Conservation (phyloP, 2,888 invertebrate species). For the Scaptomyza tumidula region DNA sequence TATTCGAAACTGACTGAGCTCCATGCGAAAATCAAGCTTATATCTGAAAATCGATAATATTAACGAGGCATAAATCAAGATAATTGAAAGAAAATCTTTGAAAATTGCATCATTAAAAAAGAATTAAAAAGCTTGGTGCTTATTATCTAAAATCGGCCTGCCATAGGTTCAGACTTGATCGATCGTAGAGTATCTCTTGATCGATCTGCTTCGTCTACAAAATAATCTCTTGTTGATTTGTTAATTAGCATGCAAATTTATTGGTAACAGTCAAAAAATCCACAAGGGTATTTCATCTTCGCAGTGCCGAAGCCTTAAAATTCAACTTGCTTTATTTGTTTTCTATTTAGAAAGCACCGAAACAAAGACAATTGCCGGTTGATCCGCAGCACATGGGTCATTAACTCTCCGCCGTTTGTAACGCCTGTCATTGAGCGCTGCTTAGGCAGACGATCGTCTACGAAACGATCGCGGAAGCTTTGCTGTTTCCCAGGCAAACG, state of each 20-base stretch:
- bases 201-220: background rate
- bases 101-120: too few species aligned
- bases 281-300: background rate
- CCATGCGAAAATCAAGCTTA: too few species aligned
- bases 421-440: conserved; percentile 78
- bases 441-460: conserved; percentile 70
- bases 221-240: background rate
- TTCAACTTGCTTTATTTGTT: conserved; percentile 60
- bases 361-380: conserved; percentile 71
- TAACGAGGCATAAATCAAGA: too few species aligned
- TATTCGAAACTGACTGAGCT: too few species aligned
- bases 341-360: conserved; percentile 70
- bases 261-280: background rate
- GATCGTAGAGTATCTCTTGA: background rate
- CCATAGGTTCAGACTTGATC: background rate
- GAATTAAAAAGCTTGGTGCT: too few species aligned
- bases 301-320: background rate
- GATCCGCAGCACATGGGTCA: conserved; percentile 70
- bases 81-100: too few species aligned
- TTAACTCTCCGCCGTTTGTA: conserved; percentile 71
- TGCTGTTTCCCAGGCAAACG: conserved; percentile 43
- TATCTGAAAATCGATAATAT: too few species aligned
- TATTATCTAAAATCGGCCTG: too few species aligned
- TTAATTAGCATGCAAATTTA: background rate
- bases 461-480: conserved; percentile 64